Conservation (phyloP, 2,888 invertebrate species). For the Eupithecia pulchellata region DNA sequence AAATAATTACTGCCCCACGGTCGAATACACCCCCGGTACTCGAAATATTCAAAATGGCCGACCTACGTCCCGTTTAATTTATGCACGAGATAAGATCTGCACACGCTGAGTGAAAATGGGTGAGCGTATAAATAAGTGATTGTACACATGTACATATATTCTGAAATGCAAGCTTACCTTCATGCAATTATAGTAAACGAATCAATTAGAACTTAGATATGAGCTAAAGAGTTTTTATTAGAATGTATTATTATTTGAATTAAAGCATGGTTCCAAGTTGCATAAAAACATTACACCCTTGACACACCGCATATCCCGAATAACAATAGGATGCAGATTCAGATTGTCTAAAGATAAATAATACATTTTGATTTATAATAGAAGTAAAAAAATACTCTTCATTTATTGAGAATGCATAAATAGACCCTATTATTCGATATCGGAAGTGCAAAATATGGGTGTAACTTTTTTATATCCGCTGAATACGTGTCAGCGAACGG, state of each 20-base stretch:
- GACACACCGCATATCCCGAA: constrained; percentile 83
- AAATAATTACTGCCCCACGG: constrained; percentile 84
- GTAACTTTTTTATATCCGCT: constrained; percentile 80
- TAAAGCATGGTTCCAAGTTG: constrained; percentile 40
- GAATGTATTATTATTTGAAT: constrained; percentile 58
- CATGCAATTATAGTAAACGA: background rate
- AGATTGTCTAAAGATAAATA: constrained; percentile 84
- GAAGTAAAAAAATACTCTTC: constrained; percentile 83
- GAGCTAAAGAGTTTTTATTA: background rate
- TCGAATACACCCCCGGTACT: constrained; percentile 75
- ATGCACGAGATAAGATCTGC: constrained; percentile 71
- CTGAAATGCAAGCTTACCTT: constrained; percentile 10
- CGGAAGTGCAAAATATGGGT: constrained; percentile 86
- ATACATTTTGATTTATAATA: constrained; percentile 86
- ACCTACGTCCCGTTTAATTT: constrained; percentile 64
- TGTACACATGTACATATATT: constrained; percentile 6
- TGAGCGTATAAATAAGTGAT: constrained; percentile 32
- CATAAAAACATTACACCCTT: constrained; percentile 83
- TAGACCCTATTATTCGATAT: constrained; percentile 83
- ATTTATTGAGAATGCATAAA: constrained; percentile 85
- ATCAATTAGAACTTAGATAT: background rate
- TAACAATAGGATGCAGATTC: constrained; percentile 85
- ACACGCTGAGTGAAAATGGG: constrained; percentile 33
- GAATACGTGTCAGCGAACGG: constrained; percentile 83
- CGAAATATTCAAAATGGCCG: constrained; percentile 83